phyloP scores from a whole-genome alignment of 2,797 vertebrate genomes.

The Nasua narica region DNA sequence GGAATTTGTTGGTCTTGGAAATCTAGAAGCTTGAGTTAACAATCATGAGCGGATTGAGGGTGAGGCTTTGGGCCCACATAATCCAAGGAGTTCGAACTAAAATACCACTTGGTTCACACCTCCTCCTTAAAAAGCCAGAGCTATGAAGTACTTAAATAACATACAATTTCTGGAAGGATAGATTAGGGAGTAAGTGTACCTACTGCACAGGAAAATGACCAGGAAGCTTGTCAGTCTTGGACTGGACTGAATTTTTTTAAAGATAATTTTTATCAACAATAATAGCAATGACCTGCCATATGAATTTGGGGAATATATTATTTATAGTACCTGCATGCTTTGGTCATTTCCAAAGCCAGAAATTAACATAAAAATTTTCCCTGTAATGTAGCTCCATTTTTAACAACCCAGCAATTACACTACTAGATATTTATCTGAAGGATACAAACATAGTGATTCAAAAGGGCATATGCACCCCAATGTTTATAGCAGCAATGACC shows the following conservation, averaged over 20 bases:
- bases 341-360: neutral
- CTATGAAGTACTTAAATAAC: neutral
- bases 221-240: neutral
- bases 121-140: neutral
- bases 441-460: neutral
- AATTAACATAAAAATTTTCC: neutral
- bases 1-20: neutral
- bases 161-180: neutral
- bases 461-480: neutral
- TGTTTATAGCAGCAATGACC: neutral
- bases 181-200: neutral
- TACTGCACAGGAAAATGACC: neutral
- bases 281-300: neutral
- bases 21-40: neutral
- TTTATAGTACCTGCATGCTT: neutral
- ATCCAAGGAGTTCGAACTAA: neutral
- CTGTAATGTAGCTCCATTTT: neutral
- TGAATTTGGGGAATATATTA: neutral
- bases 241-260: neutral
- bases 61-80: neutral
- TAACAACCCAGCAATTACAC: neutral
- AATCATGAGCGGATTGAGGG: neutral
- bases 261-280: neutral
- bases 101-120: neutral
- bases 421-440: neutral